Percentiles rank a stretch among this genome's conserved stretches.
phyloP scores from a whole-genome alignment of 2,797 vertebrate species.

The Poeciliopsis gracilis region DNA sequence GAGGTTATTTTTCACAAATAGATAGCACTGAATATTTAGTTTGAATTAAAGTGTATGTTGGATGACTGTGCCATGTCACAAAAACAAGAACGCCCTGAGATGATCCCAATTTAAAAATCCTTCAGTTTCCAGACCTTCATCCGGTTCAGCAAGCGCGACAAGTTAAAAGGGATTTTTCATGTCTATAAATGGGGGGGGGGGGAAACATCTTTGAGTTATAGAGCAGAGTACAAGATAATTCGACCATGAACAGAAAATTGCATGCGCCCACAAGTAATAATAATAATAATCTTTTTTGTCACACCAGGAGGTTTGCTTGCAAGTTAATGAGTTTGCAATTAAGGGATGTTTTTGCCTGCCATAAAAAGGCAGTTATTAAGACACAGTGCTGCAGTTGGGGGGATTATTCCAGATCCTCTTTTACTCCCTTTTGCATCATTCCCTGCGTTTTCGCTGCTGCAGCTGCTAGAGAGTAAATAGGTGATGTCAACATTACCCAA shows the following conservation, averaged over 20 bases:
- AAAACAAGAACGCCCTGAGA: background rate
- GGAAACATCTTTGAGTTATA: slow-evolving; percentile 4
- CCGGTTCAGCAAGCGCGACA: background rate
- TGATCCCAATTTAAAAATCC: background rate
- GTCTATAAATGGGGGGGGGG: slow-evolving; percentile 4
- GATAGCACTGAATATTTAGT: background rate
- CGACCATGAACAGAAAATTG: slow-evolving; percentile 9
- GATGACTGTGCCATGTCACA: background rate
- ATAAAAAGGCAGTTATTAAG: slow-evolving; percentile 42
- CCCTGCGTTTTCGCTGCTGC: background rate
- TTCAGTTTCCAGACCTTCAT: slow-evolving; percentile 8
- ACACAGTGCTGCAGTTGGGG: background rate
- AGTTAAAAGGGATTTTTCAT: slow-evolving; percentile 10
- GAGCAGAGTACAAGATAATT: slow-evolving; percentile 15
- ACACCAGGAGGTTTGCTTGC: slow-evolving; percentile 33
- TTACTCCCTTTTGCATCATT: slow-evolving; percentile 5
- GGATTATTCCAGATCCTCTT: slow-evolving; percentile 22
- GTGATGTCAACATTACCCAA: background rate
- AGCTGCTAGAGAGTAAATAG: slow-evolving; percentile 7
- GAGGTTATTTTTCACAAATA: background rate
- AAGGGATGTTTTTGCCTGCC: slow-evolving; percentile 35
- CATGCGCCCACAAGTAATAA: slow-evolving; percentile 12
- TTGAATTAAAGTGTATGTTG: background rate
- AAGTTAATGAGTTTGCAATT: slow-evolving; percentile 43
- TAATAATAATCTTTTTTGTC: slow-evolving; percentile 26